A percentile compares a stretch with the other conserved stretches of the same genome.
These are phyloP conservation scores for Drosophila leonis DNA, from an alignment of 2,888 invertebrate species.

Conservation along the genomic window DNA sequence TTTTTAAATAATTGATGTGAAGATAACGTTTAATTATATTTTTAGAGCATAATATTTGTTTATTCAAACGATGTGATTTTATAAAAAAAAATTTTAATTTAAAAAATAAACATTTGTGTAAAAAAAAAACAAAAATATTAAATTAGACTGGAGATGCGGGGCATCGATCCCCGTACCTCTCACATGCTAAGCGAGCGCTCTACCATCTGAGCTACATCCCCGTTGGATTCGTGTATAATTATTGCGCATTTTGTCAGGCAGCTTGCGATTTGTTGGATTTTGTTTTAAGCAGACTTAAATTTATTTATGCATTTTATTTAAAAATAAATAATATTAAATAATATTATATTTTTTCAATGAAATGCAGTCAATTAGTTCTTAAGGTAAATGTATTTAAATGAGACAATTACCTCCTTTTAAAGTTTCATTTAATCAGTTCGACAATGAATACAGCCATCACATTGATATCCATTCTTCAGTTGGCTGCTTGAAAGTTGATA, in stretches of 20 bases:
- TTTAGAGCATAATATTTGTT: too few species aligned
- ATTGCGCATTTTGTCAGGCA: constrained; percentile 29
- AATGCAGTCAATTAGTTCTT: too few species aligned
- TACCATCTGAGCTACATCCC: constrained; percentile 86
- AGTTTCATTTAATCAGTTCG: neutral
- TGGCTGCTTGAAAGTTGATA: constrained; percentile 51
- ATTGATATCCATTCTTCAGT: neutral
- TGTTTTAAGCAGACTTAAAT: too few species aligned
- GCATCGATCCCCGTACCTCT: constrained; percentile 86
- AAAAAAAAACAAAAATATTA: neutral
- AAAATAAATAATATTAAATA: neutral
- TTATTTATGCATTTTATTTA: too few species aligned
- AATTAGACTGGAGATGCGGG: constrained; percentile 84
- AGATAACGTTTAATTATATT: neutral
- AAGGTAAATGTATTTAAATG: neutral
- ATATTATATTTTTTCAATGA: neutral
- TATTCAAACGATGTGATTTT: too few species aligned
- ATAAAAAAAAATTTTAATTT: neutral
- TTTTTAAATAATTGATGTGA: too few species aligned
- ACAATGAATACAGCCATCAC: constrained; percentile 9
- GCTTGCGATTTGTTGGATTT: neutral
- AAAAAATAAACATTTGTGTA: neutral
- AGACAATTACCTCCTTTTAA: neutral
- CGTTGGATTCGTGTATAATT: constrained; percentile 49
- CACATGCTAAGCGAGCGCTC: constrained; percentile 86